phyloP scores from a whole-genome alignment of 2,113 vertebrate genomes.

The Platycercus adscitus region DNA sequence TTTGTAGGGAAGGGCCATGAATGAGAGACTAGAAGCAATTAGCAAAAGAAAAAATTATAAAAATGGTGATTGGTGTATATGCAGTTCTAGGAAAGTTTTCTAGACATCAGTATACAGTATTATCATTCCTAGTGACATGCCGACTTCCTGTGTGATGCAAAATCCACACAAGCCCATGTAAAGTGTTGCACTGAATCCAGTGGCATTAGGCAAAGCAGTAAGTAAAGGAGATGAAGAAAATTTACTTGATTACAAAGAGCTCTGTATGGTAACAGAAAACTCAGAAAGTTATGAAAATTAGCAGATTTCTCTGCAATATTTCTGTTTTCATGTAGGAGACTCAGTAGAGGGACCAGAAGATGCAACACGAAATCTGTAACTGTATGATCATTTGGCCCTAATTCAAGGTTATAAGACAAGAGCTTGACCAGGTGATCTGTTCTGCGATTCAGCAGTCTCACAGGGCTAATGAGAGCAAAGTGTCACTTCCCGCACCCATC shows the following conservation, averaged over 20 bases:
- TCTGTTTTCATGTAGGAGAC: neutral
- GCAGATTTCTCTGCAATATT: neutral
- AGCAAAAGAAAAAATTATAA: neutral
- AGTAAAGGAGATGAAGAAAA: neutral
- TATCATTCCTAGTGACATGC: neutral
- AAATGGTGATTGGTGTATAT: neutral
- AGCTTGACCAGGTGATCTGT: neutral
- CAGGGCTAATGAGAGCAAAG: neutral
- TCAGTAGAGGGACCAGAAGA: neutral
- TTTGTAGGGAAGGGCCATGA: neutral
- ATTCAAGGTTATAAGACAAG: neutral
- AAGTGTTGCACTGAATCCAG: neutral
- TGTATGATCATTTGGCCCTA: neutral
- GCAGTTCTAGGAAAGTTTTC: neutral
- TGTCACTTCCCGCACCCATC: neutral
- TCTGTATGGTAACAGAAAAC: neutral
- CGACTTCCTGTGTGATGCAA: neutral
- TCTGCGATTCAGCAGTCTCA: neutral
- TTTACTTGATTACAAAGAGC: neutral
- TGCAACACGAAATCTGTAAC: neutral
- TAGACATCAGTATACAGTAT: neutral
- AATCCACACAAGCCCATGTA: neutral
- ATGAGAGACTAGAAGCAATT: neutral
- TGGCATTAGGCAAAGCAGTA: neutral
- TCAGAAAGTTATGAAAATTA: neutral